Percentiles rank a stretch among this genome's conserved stretches.
These are phyloP conservation scores for Sericinus montela DNA, from an alignment of 2,888 invertebrate species.

Conservation along the genomic window DNA sequence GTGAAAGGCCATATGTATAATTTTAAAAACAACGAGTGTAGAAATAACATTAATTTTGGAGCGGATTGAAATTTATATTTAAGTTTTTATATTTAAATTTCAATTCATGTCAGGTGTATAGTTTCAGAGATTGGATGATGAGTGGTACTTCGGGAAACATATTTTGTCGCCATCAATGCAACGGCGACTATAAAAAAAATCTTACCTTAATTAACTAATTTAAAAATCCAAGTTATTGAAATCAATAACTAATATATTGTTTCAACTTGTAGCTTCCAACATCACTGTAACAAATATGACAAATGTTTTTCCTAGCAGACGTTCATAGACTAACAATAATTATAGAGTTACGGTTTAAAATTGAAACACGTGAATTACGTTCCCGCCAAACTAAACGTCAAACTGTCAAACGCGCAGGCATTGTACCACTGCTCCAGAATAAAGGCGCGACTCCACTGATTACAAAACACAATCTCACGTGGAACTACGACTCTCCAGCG, in stretches of 20 bases:
- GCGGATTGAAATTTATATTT: no score
- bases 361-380: conserved; percentile 43
- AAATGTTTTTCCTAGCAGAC: conserved; percentile 25
- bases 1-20: no score
- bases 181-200: background rate
- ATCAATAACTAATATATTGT: conserved; percentile 65
- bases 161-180: no score
- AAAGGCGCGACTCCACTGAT: conserved; percentile 76
- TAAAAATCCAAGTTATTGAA: conserved; percentile 71
- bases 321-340: conserved; percentile 42
- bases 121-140: no score
- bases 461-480: conserved; percentile 76
- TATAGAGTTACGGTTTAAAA: conserved; percentile 26
- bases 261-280: conserved; percentile 59
- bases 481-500: conserved; percentile 56
- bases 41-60: no score
- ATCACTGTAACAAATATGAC: conserved; percentile 52
- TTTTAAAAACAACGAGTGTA: no score
- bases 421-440: conserved; percentile 66
- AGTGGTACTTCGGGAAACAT: no score
- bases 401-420: conserved; percentile 70
- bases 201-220: conserved; percentile 58
- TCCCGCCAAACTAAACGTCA: conserved; percentile 76
- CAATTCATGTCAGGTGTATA: no score
- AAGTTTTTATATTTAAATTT: no score